Evolutionary conservation across 2,113 vertebrate genomes (phyloP).

Genomic region (Lampris incognitus): DNA sequence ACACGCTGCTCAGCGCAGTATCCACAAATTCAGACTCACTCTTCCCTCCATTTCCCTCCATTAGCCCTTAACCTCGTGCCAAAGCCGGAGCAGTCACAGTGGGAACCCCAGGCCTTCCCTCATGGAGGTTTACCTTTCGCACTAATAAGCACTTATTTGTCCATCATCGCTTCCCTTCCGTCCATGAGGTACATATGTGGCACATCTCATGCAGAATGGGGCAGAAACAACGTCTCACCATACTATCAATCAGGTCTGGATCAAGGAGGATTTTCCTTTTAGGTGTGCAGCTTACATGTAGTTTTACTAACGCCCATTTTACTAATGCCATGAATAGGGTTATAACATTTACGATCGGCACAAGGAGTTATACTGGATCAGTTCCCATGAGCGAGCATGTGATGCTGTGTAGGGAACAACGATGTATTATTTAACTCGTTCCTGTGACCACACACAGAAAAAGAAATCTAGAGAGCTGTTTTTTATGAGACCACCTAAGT

Average conservation of each 20-base stretch:
- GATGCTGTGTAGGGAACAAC: constrained; percentile 7
- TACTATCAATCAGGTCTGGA: constrained; percentile 31
- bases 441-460: constrained; percentile 16
- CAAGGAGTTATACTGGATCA: constrained; percentile 48
- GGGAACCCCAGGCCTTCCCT: constrained; percentile 63
- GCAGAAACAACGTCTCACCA: background rate
- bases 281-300: constrained; percentile 7
- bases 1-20: constrained; percentile 35
- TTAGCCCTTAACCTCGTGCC: constrained; percentile 29
- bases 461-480: constrained; percentile 36
- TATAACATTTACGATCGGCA: constrained; percentile 27
- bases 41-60: constrained; percentile 13
- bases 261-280: constrained; percentile 18
- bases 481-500: constrained; percentile 49
- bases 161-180: constrained; percentile 23
- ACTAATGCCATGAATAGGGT: too few species aligned
- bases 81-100: constrained; percentile 35
- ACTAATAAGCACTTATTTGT: constrained; percentile 66
- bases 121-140: constrained; percentile 58
- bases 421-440: constrained; percentile 9
- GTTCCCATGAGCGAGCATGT: constrained; percentile 28
- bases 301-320: background rate
- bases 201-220: constrained; percentile 21
- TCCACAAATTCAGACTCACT: constrained; percentile 35
- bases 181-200: constrained; percentile 17